Conservation (phyloP, 2,888 invertebrate genomes). For the Aphidoletes aphidimyza region DNA sequence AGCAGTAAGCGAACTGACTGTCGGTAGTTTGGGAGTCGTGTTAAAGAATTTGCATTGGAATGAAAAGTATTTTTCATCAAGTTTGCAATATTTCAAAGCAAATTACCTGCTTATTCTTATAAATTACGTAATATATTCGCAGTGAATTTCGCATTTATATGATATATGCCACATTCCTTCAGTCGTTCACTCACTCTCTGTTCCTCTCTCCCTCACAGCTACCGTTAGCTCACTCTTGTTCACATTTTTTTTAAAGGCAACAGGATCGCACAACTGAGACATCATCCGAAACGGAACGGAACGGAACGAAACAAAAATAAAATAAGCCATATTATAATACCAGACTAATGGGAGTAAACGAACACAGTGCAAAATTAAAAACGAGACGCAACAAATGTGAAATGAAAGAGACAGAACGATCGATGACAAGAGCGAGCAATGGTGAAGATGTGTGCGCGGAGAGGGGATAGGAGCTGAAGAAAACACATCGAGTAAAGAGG, state of each 20-base stretch:
- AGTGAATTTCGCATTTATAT: constrained; percentile 46
- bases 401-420: background rate
- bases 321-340: constrained; percentile 43
- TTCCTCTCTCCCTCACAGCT: no score
- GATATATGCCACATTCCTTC: constrained; percentile 46
- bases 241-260: no score
- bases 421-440: background rate
- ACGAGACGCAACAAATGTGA: background rate
- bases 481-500: background rate
- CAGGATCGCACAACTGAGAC: constrained; percentile 21
- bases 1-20: background rate
- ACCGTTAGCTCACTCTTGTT: no score
- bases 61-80: constrained; percentile 56
- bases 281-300: background rate
- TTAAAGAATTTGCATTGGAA: constrained; percentile 55
- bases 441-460: background rate
- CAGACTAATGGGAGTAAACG: constrained; percentile 25
- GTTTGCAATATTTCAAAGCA: constrained; percentile 56
- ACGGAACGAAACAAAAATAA: constrained; percentile 1
- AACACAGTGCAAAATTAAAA: constrained; percentile 41
- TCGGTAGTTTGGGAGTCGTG: constrained; percentile 23
- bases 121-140: constrained; percentile 56
- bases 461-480: background rate
- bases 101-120: constrained; percentile 56
- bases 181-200: no score